Conservation (phyloP, 2,888 invertebrate species). For the Eudasyphora cyanicolor region DNA sequence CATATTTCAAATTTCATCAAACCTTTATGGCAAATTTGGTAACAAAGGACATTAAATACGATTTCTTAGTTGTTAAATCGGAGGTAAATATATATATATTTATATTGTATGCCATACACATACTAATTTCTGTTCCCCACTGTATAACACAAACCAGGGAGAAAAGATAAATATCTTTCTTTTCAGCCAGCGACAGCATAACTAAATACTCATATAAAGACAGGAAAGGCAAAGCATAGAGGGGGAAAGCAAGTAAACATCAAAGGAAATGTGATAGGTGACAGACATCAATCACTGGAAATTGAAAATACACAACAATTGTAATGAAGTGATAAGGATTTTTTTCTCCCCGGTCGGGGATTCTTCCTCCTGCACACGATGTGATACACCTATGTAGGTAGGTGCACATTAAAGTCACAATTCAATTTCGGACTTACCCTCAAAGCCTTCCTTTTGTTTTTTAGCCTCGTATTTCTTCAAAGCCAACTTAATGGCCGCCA, state of each 20-base stretch:
- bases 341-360: background rate
- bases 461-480: slow-evolving; percentile 88
- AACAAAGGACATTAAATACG: no score
- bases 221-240: slow-evolving; percentile 19
- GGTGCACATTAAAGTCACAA: no score
- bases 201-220: background rate
- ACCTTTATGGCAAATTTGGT: no score
- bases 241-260: slow-evolving; percentile 1
- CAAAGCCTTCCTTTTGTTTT: slow-evolving; percentile 87
- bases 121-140: no score
- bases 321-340: slow-evolving; percentile 16
- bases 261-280: slow-evolving; percentile 12
- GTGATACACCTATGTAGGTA: no score
- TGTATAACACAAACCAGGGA: no score
- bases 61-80: no score
- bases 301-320: background rate
- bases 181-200: no score
- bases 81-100: no score
- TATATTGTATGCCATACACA: no score
- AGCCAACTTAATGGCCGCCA: slow-evolving; percentile 85
- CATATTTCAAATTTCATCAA: no score
- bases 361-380: background rate
- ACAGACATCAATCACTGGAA: slow-evolving; percentile 8
- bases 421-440: slow-evolving; percentile 83
- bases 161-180: background rate